Percentiles rank a stretch among this genome's conserved stretches.
These are phyloP conservation scores for Scolopax mira DNA, from an alignment of 2,113 vertebrate genomes.

Conservation along the genomic window DNA sequence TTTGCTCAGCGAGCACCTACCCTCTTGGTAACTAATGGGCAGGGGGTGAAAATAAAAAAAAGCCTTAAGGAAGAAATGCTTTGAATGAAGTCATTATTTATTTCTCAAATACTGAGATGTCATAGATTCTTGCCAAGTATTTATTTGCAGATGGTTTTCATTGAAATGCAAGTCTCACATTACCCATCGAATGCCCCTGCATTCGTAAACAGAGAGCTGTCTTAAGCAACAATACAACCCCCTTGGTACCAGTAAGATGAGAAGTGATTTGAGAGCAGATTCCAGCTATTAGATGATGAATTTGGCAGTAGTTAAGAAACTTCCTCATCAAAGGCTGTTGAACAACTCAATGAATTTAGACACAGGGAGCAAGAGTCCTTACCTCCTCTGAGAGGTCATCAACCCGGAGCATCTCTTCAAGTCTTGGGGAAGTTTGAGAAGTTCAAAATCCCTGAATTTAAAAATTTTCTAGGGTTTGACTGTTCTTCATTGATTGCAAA, in stretches of 20 bases:
- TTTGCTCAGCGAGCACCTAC: slow-evolving; percentile 42
- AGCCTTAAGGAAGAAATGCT: neutral
- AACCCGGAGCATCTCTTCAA: neutral
- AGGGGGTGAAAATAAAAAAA: neutral
- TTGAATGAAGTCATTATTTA: neutral
- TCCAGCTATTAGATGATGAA: neutral
- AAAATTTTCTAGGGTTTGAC: neutral
- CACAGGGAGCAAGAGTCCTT: neutral
- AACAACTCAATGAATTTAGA: neutral
- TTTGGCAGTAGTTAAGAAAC: neutral
- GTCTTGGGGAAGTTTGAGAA: neutral
- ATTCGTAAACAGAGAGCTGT: neutral
- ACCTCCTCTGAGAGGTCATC: neutral
- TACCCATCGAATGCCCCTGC: neutral
- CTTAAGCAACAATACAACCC: neutral
- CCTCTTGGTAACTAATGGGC: neutral
- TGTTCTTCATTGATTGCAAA: neutral
- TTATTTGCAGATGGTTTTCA: slow-evolving; percentile 45
- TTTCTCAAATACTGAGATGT: neutral
- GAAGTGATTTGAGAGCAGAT: neutral
- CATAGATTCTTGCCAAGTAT: neutral
- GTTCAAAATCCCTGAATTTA: neutral
- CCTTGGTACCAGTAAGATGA: neutral
- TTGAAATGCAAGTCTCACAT: neutral
- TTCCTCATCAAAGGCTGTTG: neutral